Base-by-base conservation (phyloP, 1,140 invertebrate genomes). In the Arctopsyche grandis region DNA sequence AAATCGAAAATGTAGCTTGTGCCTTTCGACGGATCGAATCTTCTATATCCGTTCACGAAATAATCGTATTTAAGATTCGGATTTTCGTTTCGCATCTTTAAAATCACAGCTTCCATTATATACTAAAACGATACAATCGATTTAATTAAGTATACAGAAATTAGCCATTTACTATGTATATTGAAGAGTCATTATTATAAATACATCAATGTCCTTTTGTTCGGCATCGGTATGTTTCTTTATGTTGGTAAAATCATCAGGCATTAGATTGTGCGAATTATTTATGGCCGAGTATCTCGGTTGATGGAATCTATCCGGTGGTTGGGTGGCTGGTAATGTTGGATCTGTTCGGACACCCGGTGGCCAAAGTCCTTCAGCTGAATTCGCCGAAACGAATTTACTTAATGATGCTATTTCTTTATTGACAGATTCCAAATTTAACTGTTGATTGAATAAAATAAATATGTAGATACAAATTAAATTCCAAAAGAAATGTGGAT, bases 1-100 rank as follows among this genome's bases (percentile, higher is more conserved):
- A 97, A 84, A 87, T 98, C 95, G 21, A 98, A 84, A 69, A 93
- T 91, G 86, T 98, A 98, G 85, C 96, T 94, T 90, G 97, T 93
- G 58, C 96, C 97, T 83, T 95, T 88, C 0, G 94, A 93, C 9
- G 95, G 93, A 88, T 98, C 96, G 86, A 97, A 97, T 83, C 91
- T 91, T 82, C 92, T 89, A 83, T 98, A 97, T 0, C 95, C 96
- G 86, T 96, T 96, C 10, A 94, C 84, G 10, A 98, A 85, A 14
- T 79, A 82, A 29, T 82, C 60, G 29, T 89, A 93, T 60, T 89
- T 86, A 16, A 93, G 84, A 12, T 89, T 87, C 0, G 88, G 85
- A 84, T 92, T 89, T 77, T 92, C 90, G 60, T 87, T 84, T 63
- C 90, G 87, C 5, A 93, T 88, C 85, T 90, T 89, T 16, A 89